phyloP scores from a whole-genome alignment of 2,888 invertebrate genomes.

The Fissipunctia ypsillon region DNA sequence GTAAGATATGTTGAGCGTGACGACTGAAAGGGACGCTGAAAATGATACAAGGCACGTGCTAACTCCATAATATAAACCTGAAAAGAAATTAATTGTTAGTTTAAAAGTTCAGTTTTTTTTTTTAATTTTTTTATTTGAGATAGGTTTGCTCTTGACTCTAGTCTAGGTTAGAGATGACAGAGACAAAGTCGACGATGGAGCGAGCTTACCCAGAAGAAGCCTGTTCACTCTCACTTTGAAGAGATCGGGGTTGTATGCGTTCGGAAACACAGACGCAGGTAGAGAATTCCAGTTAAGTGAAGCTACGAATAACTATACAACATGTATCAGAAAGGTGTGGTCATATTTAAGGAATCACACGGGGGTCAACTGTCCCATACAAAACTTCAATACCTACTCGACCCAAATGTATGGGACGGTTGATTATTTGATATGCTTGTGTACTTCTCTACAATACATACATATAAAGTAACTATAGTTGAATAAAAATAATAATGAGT shows the following conservation, averaged over 20 bases:
- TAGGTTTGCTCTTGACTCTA: too few relatives aligned
- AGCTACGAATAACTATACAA: background rate
- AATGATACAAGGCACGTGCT: slow-evolving; percentile 95
- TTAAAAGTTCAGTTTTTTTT: background rate
- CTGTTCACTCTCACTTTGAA: too few relatives aligned
- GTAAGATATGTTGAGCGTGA: slow-evolving; percentile 96
- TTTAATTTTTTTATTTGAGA: too few relatives aligned
- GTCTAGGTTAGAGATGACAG: too few relatives aligned
- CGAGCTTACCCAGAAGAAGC: too few relatives aligned
- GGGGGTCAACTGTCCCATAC: background rate
- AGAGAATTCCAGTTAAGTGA: too few relatives aligned
- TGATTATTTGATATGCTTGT: background rate
- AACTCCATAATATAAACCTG: slow-evolving; percentile 95
- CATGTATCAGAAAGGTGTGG: background rate
- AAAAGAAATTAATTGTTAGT: slow-evolving; percentile 66
- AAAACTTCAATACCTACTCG: background rate
- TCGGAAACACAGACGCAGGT: too few relatives aligned
- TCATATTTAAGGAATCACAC: background rate
- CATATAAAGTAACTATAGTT: background rate
- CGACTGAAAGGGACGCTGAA: slow-evolving; percentile 95
- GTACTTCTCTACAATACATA: background rate
- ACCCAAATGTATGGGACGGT: background rate
- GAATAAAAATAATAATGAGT: background rate
- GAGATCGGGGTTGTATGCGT: too few relatives aligned
- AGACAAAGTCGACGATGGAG: too few relatives aligned